Evolutionary conservation across 2,797 vertebrate genomes (phyloP), one percentile per base, ranked within the genome.

Genomic region (Neosilurus mollespiculum): DNA sequence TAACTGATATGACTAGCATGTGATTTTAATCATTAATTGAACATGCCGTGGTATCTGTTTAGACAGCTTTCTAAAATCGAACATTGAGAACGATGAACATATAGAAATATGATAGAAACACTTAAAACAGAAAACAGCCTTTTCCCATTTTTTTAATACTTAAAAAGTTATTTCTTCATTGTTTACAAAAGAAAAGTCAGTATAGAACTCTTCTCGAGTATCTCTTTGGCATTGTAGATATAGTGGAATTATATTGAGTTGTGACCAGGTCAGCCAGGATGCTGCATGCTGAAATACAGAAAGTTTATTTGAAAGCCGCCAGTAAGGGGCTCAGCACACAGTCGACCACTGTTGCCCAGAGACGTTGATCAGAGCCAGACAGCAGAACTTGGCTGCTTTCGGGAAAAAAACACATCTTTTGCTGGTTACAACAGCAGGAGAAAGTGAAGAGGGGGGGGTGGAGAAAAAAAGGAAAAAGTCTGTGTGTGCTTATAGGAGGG

Each of bases 391-490:
- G 89, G 90, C 90, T 86, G 91, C 88, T 84, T 85, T 91, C 81
- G 91, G 91, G 93, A n/a, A 92, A 93, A 93, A 94, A 93, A 92
- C 91, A 93, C 88, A 92, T 91, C 89, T 85, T 87, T 61, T 59
- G 72, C 59, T 81, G 82, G 67, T 84, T 80, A 72, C 85, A 81
- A 84, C 78, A 84, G 82, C 75, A 72, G 56, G 82, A 81, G 73
- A 71, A 70, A 71, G 64, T 73, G 78, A 84, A 73, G 70, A 11
- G 37, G 37, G 37, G 37, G 37, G n/a, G n/a, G n/a, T n/a, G n/a
- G n/a, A n/a, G n/a, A n/a, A 43, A 43, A 43, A 43, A 43, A 43
- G 6, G 37, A 6, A 43, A 43, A 43, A 43, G 37, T 43, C 37
- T 43, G 78, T 51, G 62, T 72, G 49, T 72, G 70, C 37, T 43